Base-by-base conservation (phyloP, 2,113 vertebrate genomes). In the Gambusia holbrooki region DNA sequence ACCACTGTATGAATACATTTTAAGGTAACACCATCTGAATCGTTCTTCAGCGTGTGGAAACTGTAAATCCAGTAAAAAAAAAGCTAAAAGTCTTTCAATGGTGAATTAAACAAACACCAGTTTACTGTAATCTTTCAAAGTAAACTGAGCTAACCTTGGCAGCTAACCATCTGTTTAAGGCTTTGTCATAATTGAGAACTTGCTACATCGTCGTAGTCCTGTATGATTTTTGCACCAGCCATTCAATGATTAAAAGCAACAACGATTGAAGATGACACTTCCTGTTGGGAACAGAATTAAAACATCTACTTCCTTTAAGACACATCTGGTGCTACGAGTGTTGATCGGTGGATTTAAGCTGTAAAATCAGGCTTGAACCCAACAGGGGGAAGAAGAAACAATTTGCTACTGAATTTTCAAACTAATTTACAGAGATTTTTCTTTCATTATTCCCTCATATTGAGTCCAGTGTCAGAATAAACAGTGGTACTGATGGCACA, bases 131-230 rank as follows among this genome's bases (percentile, higher is more conserved):
- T 48, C 28, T 33, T 7, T 33, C 37, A 40, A 27, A 63, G 54
- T 8, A 69, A 25, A 1, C 7, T 33, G 61, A 66, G 71, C 42
- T 48, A 68, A 54, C 61, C 61, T 37, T 0, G 2, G 76, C 0
- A 66, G 75, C 60, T n/a, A 48, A 58, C 42, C 7, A 0, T 22
- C 63, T 13, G 72, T 80, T 79, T 89, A 86, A 87, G 83, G 85
- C 83, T 61, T 40, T 0, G 29, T 70, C 19, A 70, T 61, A 45
- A 15, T 69, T n/a, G 42, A 14, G 29, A 73, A 62, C 64, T 28
- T 58, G 68, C 62, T 58, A 66, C 40, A 65, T 58, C 66, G 32
- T 62, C 62, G 1, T 7, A 33, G 27, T 58, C 28, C 30, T n/a
- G n/a, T 2, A 15, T 58, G 51, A 58, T 58, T 58, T 42, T 58